Conservation (phyloP, 2,113 vertebrate genomes). For the Ondatra zibethicus region DNA sequence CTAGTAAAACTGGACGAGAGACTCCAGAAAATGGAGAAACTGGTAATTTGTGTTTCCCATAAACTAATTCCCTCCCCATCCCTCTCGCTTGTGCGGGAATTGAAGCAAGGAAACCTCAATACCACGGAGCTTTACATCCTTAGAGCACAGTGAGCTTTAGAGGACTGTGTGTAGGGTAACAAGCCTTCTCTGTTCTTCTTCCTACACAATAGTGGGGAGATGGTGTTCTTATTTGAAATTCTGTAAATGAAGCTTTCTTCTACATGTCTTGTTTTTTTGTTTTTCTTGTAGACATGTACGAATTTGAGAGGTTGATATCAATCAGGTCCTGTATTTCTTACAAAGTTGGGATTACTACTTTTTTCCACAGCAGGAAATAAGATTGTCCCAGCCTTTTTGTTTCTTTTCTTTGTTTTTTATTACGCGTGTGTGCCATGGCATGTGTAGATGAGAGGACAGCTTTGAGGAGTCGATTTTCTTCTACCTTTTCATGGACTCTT, state of each 20-base stretch:
- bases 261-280: not conserved
- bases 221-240: not conserved
- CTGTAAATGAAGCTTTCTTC: not conserved
- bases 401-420: not conserved
- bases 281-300: not conserved
- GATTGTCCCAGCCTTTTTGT: not conserved
- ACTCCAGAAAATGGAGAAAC: constrained; percentile 88
- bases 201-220: not conserved
- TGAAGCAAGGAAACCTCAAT: too few relatives aligned
- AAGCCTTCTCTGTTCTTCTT: not conserved
- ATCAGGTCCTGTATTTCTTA: not conserved
- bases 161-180: not conserved
- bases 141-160: not conserved
- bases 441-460: not conserved
- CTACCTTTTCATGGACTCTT: not conserved
- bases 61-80: not conserved
- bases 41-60: constrained; percentile 83
- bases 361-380: constrained; percentile 4
- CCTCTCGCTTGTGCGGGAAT: not conserved
- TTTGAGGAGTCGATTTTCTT: not conserved
- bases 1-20: constrained; percentile 89
- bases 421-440: not conserved
- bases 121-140: not conserved
- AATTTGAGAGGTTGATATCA: not conserved
- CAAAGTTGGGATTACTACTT: not conserved